Percentiles rank a stretch among this genome's conserved stretches.
Evolutionary conservation across 2,113 vertebrate genomes (phyloP).

Genomic region (Platycercus adscitus): DNA sequence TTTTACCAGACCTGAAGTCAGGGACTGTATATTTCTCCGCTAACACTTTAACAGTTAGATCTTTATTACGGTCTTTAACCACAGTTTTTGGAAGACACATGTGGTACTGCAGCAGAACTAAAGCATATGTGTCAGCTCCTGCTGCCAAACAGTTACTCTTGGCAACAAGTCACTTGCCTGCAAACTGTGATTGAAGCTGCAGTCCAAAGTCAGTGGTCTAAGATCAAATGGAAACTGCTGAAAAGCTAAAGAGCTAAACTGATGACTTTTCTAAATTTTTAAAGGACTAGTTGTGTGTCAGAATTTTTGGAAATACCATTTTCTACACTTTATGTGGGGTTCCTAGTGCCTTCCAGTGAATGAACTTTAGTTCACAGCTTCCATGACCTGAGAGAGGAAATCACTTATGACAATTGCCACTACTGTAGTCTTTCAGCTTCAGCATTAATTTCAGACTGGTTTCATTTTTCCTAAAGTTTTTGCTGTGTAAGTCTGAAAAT

Average conservation of each 20-base stretch:
- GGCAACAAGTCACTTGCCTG: constrained; percentile 39
- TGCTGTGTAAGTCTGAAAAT: not conserved
- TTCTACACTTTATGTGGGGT: not conserved
- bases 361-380: not conserved
- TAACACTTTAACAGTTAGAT: not conserved
- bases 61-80: constrained; percentile 20
- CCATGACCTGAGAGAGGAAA: not conserved
- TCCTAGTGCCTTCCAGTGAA: not conserved
- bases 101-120: not conserved
- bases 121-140: not conserved
- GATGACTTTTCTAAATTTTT: not conserved
- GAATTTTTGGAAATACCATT: not conserved
- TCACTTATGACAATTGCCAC: not conserved
- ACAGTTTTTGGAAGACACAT: constrained; percentile 52
- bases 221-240: constrained; percentile 37
- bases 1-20: constrained; percentile 25
- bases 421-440: not conserved
- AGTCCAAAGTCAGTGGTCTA: constrained; percentile 18
- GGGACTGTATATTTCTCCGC: not conserved
- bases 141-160: constrained; percentile 62
- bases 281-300: not conserved
- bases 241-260: not conserved
- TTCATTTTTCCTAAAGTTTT: not conserved
- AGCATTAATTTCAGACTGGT: not conserved
- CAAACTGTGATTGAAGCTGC: constrained; percentile 40